Conservation (phyloP, 2,888 invertebrate genomes). For the Fragum whitleyi region DNA sequence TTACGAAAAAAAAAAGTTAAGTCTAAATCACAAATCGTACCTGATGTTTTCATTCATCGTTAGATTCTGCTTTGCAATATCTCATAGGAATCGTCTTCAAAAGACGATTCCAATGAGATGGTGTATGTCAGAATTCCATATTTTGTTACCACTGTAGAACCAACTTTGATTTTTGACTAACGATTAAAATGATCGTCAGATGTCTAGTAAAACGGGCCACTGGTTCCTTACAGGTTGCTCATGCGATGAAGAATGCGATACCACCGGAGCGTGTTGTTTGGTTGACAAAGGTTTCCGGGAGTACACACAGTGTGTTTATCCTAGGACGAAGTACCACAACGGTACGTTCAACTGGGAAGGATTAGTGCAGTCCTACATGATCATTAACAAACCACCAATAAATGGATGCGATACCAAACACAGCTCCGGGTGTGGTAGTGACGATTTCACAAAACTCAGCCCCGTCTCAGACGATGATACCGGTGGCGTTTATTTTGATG, state of each 20-base stretch:
- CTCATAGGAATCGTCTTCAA: no score
- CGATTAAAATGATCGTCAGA: no score
- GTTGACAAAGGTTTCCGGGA: background rate
- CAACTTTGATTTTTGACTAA: no score
- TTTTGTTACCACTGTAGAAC: no score
- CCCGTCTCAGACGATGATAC: background rate
- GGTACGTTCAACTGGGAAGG: background rate
- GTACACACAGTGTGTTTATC: background rate
- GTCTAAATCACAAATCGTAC: no score
- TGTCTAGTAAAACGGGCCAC: no score
- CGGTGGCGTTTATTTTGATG: background rate
- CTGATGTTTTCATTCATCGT: no score
- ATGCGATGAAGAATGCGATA: background rate
- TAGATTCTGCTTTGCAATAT: no score
- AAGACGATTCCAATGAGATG: no score
- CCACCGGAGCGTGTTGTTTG: background rate
- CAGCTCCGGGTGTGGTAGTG: background rate
- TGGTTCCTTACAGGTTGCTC: slow-evolving; percentile 12
- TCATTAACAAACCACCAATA: background rate
- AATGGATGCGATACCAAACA: background rate
- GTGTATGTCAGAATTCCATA: no score
- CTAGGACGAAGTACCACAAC: slow-evolving; percentile 1
- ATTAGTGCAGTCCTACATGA: background rate
- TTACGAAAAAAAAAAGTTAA: no score
- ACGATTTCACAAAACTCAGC: background rate